Base-by-base conservation (phyloP, 2,797 vertebrate genomes). In the Chelidonichthys spinosus region DNA sequence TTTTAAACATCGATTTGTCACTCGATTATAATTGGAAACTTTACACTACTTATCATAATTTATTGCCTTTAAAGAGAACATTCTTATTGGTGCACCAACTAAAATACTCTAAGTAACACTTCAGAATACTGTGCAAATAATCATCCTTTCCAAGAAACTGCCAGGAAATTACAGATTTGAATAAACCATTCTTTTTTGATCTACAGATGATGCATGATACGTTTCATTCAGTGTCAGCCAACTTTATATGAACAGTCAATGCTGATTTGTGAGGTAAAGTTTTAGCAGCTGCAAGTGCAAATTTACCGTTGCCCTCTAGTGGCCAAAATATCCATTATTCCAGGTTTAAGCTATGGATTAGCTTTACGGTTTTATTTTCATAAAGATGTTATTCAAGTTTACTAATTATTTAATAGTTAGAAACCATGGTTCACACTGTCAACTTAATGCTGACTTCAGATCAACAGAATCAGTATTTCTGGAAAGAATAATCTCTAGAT, bases 161-260 rank as follows among this genome's bases (percentile, higher is more conserved):
- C 54, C 10, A 25, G 46, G 59, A 66, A 39, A 39, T 42, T 32
- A 10, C 11, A 9, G 1, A 69, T 13, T 54, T 0, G 0, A 39
- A 9, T 49, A 6, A 55, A 75, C 3, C 5, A 3, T 60, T 42
- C 2, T n/a, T 11, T 66, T 43, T 35, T 44, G 0, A 60, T 43
- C 25, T n/a, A 33, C 63, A 50, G 11, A 59, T 46, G 32, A 54
- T 56, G 72, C 61, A 73, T 78, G 69, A 60, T 52, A 13, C n/a
- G 2, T 50, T 53, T 14, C 25, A 56, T 35, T 14, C 0, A 5
- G 42, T 60, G 59, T 65, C 9, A 4, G 25, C 39, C 39, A 33
- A 53, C 10, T 50, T 61, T 15, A 2, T 9, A 18, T 18, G 46
- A 64, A 58, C 9, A 18, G 33, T 2, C 17, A 7, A 49, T 17